Evolutionary conservation across 2,113 vertebrate genomes (phyloP).

Genomic region (Bombycilla garrulus): DNA sequence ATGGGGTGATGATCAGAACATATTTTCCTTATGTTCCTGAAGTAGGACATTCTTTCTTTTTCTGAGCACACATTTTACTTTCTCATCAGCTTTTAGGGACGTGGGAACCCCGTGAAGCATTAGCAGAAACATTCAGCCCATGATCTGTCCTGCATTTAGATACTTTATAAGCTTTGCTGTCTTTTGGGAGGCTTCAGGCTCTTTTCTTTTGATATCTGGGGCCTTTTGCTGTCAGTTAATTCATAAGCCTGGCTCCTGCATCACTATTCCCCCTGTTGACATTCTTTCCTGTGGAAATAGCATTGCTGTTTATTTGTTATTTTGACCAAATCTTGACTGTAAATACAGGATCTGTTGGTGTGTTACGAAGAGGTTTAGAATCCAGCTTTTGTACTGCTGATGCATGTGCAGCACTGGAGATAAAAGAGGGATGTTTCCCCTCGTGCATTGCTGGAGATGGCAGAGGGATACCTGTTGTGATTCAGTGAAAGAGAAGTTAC

Average conservation of each 20-base stretch:
- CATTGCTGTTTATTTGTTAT: not conserved
- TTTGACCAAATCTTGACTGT: conserved; percentile 1
- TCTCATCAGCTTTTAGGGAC: not conserved
- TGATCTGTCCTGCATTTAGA: not conserved
- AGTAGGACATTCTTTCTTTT: not conserved
- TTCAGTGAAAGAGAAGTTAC: conserved; percentile 44
- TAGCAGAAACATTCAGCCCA: not conserved
- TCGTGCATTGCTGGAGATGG: conserved; percentile 18
- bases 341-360: not conserved
- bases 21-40: not conserved
- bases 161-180: not conserved
- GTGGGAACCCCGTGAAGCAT: not conserved
- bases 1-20: not conserved
- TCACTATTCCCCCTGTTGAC: not conserved
- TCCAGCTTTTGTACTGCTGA: not conserved
- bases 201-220: not conserved
- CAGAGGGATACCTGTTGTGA: conserved; percentile 39
- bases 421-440: conserved; percentile 35
- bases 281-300: not conserved
- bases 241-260: not conserved
- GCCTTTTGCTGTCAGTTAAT: not conserved
- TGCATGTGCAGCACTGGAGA: conserved; percentile 15
- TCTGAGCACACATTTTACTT: not conserved
- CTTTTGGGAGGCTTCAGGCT: not conserved
- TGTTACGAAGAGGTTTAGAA: not conserved